Evolutionary conservation across 2,797 vertebrate species (phyloP).

Genomic region (Helarctos malayanus): DNA sequence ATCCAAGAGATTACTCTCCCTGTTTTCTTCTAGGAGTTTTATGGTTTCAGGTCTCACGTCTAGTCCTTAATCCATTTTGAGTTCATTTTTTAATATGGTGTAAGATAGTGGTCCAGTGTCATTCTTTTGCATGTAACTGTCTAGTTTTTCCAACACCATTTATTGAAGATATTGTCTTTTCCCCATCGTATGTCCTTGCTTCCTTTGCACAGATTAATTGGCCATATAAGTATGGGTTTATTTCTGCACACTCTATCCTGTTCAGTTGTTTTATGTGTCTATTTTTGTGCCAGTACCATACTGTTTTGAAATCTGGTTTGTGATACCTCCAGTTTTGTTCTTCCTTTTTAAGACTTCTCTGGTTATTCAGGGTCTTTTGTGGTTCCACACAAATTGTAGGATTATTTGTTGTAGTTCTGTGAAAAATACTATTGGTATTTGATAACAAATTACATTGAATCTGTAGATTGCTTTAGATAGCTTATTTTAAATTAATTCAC

Average conservation of each 20-base stretch:
- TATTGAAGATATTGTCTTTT: not conserved
- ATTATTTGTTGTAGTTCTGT: not conserved
- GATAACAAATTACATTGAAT: not conserved
- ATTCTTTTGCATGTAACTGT: not conserved
- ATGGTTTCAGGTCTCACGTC: not conserved
- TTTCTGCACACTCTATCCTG: not conserved
- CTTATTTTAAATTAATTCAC: constrained; percentile 5
- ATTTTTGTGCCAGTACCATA: not conserved
- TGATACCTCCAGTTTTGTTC: not conserved
- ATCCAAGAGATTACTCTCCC: not conserved
- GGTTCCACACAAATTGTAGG: not conserved
- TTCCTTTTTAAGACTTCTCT: not conserved
- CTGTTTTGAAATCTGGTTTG: not conserved
- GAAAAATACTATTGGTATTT: not conserved
- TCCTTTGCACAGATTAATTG: not conserved
- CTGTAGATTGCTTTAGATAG: not conserved
- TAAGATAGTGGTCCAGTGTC: not conserved
- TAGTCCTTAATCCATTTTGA: not conserved
- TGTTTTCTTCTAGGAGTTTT: not conserved
- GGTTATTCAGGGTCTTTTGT: not conserved
- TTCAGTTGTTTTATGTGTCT: not conserved
- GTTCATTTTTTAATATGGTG: not conserved
- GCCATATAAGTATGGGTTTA: not conserved
- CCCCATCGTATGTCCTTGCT: not conserved
- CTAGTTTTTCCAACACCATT: not conserved